These are phyloP conservation scores for Oxyruncus cristatus DNA, from an alignment of 2,113 vertebrate species.

Conservation along the genomic window DNA sequence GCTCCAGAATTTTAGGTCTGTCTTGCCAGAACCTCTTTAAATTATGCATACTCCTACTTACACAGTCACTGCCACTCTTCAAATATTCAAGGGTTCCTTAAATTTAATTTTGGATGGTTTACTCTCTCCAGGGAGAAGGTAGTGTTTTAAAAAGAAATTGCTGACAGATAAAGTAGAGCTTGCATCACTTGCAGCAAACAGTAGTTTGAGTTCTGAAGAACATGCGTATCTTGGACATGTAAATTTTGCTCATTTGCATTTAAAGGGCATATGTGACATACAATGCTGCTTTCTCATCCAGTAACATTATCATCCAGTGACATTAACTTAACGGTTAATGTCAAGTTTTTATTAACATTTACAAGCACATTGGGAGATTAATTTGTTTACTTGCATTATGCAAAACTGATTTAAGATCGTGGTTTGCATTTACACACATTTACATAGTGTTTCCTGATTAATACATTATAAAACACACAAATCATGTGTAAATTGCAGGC, in stretches of 20 bases:
- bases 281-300: not conserved
- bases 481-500: constrained; percentile 3
- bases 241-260: constrained; percentile 11
- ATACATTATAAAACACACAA: constrained; percentile 18
- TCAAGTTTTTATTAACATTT: constrained; percentile 61
- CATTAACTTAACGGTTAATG: constrained; percentile 21
- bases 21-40: constrained; percentile 25
- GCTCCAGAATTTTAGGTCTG: constrained; percentile 10
- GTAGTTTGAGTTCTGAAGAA: constrained; percentile 6
- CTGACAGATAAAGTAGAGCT: not conserved
- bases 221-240: not conserved
- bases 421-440: constrained; percentile 52
- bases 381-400: constrained; percentile 61
- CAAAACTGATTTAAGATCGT: constrained; percentile 32
- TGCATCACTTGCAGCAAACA: constrained; percentile 13
- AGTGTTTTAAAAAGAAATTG: constrained; percentile 33
- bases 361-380: constrained; percentile 36
- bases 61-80: not conserved
- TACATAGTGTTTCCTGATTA: constrained; percentile 40
- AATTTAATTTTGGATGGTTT: constrained; percentile 38
- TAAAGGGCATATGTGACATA: not conserved
- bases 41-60: constrained; percentile 36
- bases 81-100: constrained; percentile 46
- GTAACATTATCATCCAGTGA: not conserved
- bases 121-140: not conserved